Evolutionary conservation across 2,113 vertebrate species (phyloP).

Genomic region (Limnothrissa miodon): DNA sequence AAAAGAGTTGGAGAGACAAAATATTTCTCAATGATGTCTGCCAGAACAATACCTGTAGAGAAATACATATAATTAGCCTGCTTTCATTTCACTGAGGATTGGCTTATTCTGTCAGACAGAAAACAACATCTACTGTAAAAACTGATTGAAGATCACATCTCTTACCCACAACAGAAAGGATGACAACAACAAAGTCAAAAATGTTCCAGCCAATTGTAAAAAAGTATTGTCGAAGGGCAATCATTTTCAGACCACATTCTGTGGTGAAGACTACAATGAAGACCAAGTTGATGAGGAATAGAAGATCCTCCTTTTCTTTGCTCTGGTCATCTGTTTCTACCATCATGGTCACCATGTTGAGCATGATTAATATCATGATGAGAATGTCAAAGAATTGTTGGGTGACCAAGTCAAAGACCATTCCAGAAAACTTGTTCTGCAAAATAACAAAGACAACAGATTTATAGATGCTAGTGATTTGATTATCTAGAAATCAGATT

Average conservation of each 20-base stretch:
- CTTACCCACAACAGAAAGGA: conserved; percentile 87
- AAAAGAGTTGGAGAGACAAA: conserved; percentile 92
- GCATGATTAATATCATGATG: conserved; percentile 94
- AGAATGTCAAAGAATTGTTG: conserved; percentile 88
- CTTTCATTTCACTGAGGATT: neutral
- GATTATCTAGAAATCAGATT: too few species aligned
- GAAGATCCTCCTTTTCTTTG: conserved; percentile 71
- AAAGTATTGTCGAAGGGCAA: conserved; percentile 83
- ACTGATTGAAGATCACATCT: neutral
- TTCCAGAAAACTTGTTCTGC: conserved; percentile 82
- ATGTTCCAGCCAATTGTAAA: conserved; percentile 93
- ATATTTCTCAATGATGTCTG: conserved; percentile 92
- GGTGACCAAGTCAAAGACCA: conserved; percentile 88
- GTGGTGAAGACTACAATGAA: conserved; percentile 89
- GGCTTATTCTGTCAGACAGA: neutral
- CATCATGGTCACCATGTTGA: conserved; percentile 99
- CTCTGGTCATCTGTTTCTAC: conserved; percentile 93
- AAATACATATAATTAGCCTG: neutral
- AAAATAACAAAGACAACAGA: neutral
- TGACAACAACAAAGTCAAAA: conserved; percentile 95
- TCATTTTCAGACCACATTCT: conserved; percentile 86
- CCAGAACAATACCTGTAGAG: conserved; percentile 81
- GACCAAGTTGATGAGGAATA: conserved; percentile 83
- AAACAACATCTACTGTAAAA: neutral
- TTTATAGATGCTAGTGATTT: too few species aligned